Percentiles rank a stretch among this genome's conserved stretches.
Conservation (phyloP, 2,797 vertebrate genomes). For the Chromis chromis region DNA sequence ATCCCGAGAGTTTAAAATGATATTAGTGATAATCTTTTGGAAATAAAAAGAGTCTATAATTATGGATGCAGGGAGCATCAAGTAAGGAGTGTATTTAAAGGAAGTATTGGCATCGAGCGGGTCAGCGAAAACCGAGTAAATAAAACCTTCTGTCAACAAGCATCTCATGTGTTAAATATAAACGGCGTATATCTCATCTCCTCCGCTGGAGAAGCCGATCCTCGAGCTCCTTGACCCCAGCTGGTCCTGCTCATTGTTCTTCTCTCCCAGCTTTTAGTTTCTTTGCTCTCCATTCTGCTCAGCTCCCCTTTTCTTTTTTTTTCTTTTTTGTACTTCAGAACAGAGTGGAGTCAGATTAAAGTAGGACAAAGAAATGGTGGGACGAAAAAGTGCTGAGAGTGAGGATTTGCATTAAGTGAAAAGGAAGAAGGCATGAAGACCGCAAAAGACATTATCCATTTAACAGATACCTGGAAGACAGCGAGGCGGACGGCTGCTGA, state of each 20-base stretch:
- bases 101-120: constrained; percentile 19
- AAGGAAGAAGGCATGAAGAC: constrained; percentile 53
- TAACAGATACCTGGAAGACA: constrained; percentile 66
- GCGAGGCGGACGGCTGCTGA: constrained; percentile 50
- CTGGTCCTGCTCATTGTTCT: constrained; percentile 47
- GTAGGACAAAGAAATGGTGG: constrained; percentile 69
- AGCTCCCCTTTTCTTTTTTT: constrained; percentile 4
- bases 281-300: constrained; percentile 35
- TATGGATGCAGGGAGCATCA: constrained; percentile 34
- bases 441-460: constrained; percentile 63
- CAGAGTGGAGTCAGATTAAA: constrained; percentile 68
- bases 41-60: constrained; percentile 54
- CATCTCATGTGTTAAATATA: constrained; percentile 73
- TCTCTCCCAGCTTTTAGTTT: constrained; percentile 30
- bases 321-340: constrained; percentile 10
- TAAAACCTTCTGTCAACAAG: constrained; percentile 56
- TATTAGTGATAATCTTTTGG: constrained; percentile 55
- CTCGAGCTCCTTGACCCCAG: constrained; percentile 48
- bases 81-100: constrained; percentile 67
- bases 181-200: constrained; percentile 50
- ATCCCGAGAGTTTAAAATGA: constrained; percentile 32
- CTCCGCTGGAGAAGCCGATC: constrained; percentile 47
- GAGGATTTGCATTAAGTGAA: constrained; percentile 68
- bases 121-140: constrained; percentile 60
- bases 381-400: constrained; percentile 67